Evolutionary conservation across 2,113 vertebrate species (phyloP), one percentile per base, ranked within the genome.

Genomic region (Oryzias woworae): DNA sequence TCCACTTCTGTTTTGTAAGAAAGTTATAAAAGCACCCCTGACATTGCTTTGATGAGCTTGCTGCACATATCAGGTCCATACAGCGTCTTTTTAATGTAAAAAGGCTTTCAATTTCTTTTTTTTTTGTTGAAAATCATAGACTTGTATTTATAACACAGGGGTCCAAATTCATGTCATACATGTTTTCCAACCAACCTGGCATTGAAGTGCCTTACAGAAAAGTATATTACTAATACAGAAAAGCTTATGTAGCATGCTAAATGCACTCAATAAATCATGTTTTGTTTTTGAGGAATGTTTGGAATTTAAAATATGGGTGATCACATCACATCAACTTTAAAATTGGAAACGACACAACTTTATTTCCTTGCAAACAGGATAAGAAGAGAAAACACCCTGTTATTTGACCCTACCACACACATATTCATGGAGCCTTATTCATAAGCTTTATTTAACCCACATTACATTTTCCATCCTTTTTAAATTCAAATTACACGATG

Each of bases 291-390:
- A 26, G 66, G 58, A 72, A 80, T 58, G 68, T 58, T 47, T 57
- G 66, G 4, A 15, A 36, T 41, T 24, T 72, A 65, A 78, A 73
- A 71, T 71, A 55, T 12, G 7, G n/a, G 49, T 54, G 48, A 61
- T 52, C 45, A 49, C 41, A 15, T 14, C 69, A 41, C 52, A 55
- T 43, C 79, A 69, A 56, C 62, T 51, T 78, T 54, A 53, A 69
- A 60, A 57, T 69, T 28, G 49, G 67, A 2, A 20, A 64, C 56
- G 16, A 66, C 58, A 53, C 23, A 52, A 55, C 52, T 61, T 63
- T 47, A 43, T 62, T 80, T 80, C 73, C 78, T 84, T 68, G 48
- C 81, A 75, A 77, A 83, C 84, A 83, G 78, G 78, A 83, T 75
- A 76, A 65, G 62, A 50, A 3, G 62, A 74, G 53, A 71, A 80